phyloP scores from a whole-genome alignment of 2,113 vertebrate genomes.

The Girardinichthys multiradiatus region DNA sequence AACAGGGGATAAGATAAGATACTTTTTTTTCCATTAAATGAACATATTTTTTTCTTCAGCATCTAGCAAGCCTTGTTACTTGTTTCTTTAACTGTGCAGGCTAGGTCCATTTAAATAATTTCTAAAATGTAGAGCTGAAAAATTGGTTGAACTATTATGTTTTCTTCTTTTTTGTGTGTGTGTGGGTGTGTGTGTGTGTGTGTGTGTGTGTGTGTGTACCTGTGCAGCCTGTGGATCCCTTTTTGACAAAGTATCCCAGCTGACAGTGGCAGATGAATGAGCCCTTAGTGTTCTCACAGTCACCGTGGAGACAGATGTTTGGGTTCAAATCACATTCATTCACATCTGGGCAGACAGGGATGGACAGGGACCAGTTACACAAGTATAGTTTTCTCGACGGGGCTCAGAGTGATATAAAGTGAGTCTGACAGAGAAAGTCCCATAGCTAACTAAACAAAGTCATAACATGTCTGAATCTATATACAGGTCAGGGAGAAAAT shows the following conservation, averaged over 20 bases:
- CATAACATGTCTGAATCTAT: neutral
- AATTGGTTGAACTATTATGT: slow-evolving; percentile 27
- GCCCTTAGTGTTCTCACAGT: slow-evolving; percentile 93
- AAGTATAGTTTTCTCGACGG: slow-evolving; percentile 8
- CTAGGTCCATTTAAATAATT: slow-evolving; percentile 22
- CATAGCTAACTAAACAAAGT: neutral
- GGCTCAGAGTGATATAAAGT: slow-evolving; percentile 28
- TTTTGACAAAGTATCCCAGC: slow-evolving; percentile 89
- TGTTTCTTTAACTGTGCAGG: neutral
- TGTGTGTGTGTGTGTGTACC: slow-evolving; percentile 73
- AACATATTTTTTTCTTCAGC: too few relatives aligned
- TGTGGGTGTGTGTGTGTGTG: slow-evolving; percentile 31
- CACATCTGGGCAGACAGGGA: slow-evolving; percentile 80
- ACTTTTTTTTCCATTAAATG: too few relatives aligned
- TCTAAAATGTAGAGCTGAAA: slow-evolving; percentile 10
- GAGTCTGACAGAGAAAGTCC: slow-evolving; percentile 29
- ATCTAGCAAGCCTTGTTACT: neutral
- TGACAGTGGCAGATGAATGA: slow-evolving; percentile 96
- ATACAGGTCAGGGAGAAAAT: slow-evolving; percentile 7
- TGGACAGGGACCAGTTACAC: slow-evolving; percentile 26
- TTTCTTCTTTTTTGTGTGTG: neutral
- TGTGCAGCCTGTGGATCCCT: slow-evolving; percentile 90
- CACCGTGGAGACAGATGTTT: slow-evolving; percentile 91
- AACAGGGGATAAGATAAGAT: too few relatives aligned
- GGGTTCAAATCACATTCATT: slow-evolving; percentile 93